Evolutionary conservation across 2,797 vertebrate species (phyloP), one percentile per base, ranked within the genome.

Genomic region (Valencia hispanica): DNA sequence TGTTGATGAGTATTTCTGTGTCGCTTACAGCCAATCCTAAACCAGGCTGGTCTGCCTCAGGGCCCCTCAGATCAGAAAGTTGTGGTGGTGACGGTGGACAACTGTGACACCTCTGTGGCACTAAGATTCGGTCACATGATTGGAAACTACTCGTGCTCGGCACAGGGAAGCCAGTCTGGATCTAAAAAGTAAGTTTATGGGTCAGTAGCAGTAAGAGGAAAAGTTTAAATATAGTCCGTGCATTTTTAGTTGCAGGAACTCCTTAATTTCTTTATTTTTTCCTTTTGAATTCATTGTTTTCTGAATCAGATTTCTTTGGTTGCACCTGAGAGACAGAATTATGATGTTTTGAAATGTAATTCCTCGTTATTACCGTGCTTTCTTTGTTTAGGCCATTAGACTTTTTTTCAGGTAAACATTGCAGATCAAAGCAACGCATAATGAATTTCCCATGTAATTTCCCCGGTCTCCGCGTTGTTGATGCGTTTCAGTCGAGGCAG

Each of bases 41-140:
- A 96, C 79, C 96, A 94, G 79, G 96, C 95, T 0, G 97, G 97
- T 71, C 93, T 98, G 68, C 96, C 97, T 0, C 97, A 98, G 92
- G 98, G 98, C 34, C 98, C 98, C 5, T 99, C 98, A 0, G 97
- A 98, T 86, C 96, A 98, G 91, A 99, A 99, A 93, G 95, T 98
- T 0, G 97, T 97, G 0, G 94, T 97, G 50, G 96, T 99, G 91
- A 96, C 96, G 0, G 95, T 99, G 90, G 97, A 99, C 41, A 95
- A 96, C 94, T 99, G 98, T 27, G 97, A 99, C 90, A 91, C 95
- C 0, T 95, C 96, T 0, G 93, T 98, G 89, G 97, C 98, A 12
- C 94, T 99, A 82, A 95, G 95, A 77, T 99, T 98, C 0, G 96
- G 97, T 70, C 90, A 93, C 22, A 15, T 91, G 83, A 94, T 98